Conservation (phyloP, 2,113 vertebrate species). For the Mohoua ochrocephala region DNA sequence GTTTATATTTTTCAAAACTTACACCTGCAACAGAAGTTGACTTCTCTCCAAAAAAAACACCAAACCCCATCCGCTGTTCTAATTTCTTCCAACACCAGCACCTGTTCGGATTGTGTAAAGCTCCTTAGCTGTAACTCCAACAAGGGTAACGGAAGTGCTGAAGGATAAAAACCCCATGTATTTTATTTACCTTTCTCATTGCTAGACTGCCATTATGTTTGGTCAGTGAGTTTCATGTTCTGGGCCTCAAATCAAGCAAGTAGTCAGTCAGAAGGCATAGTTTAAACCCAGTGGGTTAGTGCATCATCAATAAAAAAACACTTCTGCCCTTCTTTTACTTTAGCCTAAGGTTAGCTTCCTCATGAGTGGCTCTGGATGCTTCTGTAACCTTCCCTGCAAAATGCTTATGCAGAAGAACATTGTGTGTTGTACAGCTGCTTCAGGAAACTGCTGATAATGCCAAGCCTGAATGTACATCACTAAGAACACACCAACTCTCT, state of each 20-base stretch:
- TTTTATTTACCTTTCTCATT: slow-evolving; percentile 72
- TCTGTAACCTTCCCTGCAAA: slow-evolving; percentile 38
- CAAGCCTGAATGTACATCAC: slow-evolving; percentile 4
- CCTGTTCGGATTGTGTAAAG: slow-evolving; percentile 64
- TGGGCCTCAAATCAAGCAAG: slow-evolving; percentile 33
- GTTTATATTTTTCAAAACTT: slow-evolving; percentile 55
- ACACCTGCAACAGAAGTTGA: slow-evolving; percentile 1
- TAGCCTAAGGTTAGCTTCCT: slow-evolving; percentile 53
- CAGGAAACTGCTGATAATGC: slow-evolving; percentile 54
- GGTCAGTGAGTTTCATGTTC: slow-evolving; percentile 68
- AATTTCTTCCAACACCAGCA: slow-evolving; percentile 46
- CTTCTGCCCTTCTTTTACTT: slow-evolving; percentile 26
- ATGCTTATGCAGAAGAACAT: slow-evolving; percentile 52
- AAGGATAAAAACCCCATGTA: slow-evolving; percentile 57
- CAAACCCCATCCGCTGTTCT: not conserved
- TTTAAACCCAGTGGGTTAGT: slow-evolving; percentile 27
- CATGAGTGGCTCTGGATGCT: slow-evolving; percentile 28
- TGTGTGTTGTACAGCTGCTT: slow-evolving; percentile 29
- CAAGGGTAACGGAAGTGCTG: slow-evolving; percentile 50
- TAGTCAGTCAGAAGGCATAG: slow-evolving; percentile 53
- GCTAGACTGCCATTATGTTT: slow-evolving; percentile 77
- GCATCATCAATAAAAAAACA: slow-evolving; percentile 2
- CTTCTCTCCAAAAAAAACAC: slow-evolving; percentile 36
- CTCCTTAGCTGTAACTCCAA: slow-evolving; percentile 58
- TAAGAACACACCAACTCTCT: slow-evolving; percentile 15